Base-by-base conservation (phyloP, 2,888 invertebrate species). In the Phaedon cochleariae region DNA sequence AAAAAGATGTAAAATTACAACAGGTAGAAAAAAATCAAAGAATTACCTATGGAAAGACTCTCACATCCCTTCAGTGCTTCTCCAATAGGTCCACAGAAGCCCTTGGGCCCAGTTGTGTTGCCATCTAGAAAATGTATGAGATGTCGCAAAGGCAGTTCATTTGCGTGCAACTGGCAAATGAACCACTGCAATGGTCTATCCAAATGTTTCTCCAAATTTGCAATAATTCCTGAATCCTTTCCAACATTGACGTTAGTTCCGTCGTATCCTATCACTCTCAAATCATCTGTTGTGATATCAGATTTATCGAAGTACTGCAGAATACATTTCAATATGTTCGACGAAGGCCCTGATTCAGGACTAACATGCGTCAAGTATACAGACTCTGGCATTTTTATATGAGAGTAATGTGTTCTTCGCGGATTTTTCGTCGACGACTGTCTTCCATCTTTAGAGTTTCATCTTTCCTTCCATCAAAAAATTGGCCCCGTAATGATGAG, bases 111-210 rank as follows among this genome's bases (percentile, higher is more conserved):
- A 18, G 18, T 41, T 20, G 55, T 41, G 17, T 21, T 41, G 15
- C 45, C 45, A 41, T 20, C 22, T 3, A 37, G n/a, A 21, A 12
- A 12, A 1, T 20, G n/a, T 41, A 55, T 15, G n/a, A 55, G 22
- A 55, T 55, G 55, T 41, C 55, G 31, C 21, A 58, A 7, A 21
- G 29, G 29, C 31, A 58, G 10, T 18, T 48, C 45, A 58, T 45
- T 26, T 6, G 57, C 18, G 22, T 41, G 45, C 18, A 22, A 31
- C 31, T 37, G 57, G 20, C 45, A 57, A 18, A 57, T 21, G 18
- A 41, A 37, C 41, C 21, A 57, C 20, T 41, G 22, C 57, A 57
- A 18, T 10, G 46, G 22, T 54, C 20, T 54, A 34, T 54, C 37
- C 18, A 18, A 12, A 17, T 54, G 15, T 54, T 37, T 34, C 34